These are phyloP conservation scores for Pseudomyrmex dendroicus DNA, from an alignment of 1,140 invertebrate species.

Conservation along the genomic window DNA sequence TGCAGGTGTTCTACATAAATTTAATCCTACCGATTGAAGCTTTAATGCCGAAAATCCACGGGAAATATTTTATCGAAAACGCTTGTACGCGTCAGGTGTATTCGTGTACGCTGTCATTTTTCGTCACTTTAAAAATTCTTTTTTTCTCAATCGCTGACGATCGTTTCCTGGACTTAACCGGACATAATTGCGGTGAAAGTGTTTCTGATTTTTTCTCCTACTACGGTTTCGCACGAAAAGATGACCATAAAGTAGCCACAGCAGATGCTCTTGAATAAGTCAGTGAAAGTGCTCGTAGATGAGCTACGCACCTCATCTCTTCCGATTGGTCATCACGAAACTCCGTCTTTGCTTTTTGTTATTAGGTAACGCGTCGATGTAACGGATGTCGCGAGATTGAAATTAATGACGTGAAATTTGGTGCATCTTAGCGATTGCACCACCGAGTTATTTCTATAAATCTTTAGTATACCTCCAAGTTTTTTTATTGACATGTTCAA, in stretches of 20 bases:
- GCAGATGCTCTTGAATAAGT: conserved; percentile 76
- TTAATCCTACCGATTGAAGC: conserved; percentile 19
- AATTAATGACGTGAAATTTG: conserved; percentile 21
- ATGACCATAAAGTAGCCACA: conserved; percentile 59
- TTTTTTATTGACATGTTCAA: no score
- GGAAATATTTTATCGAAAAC: conserved; percentile 34
- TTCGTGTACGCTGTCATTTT: conserved; percentile 10
- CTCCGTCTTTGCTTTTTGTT: conserved; percentile 26
- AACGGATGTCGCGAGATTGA: conserved; percentile 5
- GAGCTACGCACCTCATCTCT: conserved; percentile 29
- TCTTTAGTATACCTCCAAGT: no score
- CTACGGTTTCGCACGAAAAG: conserved; percentile 41
- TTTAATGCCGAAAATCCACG: conserved; percentile 28
- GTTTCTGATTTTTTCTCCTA: conserved; percentile 73
- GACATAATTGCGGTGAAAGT: conserved; percentile 81
- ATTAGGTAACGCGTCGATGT: conserved; percentile 63
- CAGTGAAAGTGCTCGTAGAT: conserved; percentile 77
- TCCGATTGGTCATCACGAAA: conserved; percentile 22
- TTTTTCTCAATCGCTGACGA: conserved; percentile 23
- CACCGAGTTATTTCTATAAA: neutral
- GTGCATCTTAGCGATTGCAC: conserved; percentile 18
- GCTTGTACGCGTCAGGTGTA: neutral
- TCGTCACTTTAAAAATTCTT: conserved; percentile 19
- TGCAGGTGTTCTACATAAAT: conserved; percentile 27
- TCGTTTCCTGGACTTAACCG: conserved; percentile 68